Evolutionary conservation across 2,797 vertebrate species (phyloP).

Genomic region (Knipowitschia caucasica): DNA sequence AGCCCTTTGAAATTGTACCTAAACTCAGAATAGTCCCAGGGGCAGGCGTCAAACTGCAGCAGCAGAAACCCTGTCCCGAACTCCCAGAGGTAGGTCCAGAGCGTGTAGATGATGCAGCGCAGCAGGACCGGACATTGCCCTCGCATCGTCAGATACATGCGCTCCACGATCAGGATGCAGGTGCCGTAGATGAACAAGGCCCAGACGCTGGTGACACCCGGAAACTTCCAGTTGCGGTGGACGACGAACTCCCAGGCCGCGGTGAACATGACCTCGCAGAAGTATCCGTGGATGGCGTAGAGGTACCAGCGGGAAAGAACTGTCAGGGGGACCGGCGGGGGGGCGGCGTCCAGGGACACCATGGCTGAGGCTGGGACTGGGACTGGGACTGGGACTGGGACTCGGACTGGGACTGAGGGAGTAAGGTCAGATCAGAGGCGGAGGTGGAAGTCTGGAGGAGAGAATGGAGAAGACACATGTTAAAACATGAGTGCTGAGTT

Average conservation of each 20-base stretch:
- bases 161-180: constrained; percentile 95
- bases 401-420: too few relatives aligned
- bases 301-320: constrained; percentile 95
- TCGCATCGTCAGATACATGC: constrained; percentile 90
- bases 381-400: background rate
- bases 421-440: background rate
- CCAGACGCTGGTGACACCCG: constrained; percentile 97
- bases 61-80: constrained; percentile 93
- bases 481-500: background rate
- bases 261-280: constrained; percentile 99
- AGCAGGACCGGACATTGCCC: constrained; percentile 82
- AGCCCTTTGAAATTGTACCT: constrained; percentile 98
- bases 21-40: constrained; percentile 97
- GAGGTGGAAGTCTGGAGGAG: constrained; percentile 30
- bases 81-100: constrained; percentile 98
- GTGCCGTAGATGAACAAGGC: constrained; percentile 98
- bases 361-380: background rate
- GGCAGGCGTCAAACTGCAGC: constrained; percentile 93
- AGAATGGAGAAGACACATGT: background rate
- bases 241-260: constrained; percentile 97
- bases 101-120: constrained; percentile 93
- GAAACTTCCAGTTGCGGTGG: constrained; percentile 97
- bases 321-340: constrained; percentile 84
- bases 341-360: constrained; percentile 64
- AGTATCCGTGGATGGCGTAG: constrained; percentile 97